Evolutionary conservation across 2,888 invertebrate species (phyloP), one percentile per base, ranked within the genome.

Genomic region (Creontiades dilutus): DNA sequence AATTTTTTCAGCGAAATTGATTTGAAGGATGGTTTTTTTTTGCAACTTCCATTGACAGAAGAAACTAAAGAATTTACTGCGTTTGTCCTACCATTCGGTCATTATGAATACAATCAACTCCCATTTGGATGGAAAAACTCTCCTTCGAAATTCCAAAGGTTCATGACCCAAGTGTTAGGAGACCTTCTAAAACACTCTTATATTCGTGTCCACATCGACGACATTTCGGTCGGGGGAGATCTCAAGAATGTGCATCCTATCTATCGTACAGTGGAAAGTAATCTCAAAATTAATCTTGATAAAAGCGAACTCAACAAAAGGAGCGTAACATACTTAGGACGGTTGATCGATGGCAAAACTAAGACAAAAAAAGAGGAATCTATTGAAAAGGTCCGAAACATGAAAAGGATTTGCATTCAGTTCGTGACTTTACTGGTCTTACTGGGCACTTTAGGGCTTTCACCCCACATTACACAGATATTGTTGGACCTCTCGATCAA

Each of bases 81-180:
- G n/a, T n/a, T n/a, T n/a, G n/a, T n/a, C n/a, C n/a, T n/a, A n/a
- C n/a, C n/a, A n/a, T n/a, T 82, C 46, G 82, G 82, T 12, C 82
- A 82, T 12, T 82, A 37, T 47, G 82, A 82, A 52, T 82, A 47
- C n/a, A 82, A 82, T n/a, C 14, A 19, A 16, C 47, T 82, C 14
- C 82, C 82, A n/a, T 82, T 46, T 23, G 55, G 82, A 13, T 82
- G 82, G 82, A 82, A 82, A 82, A 82, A 82, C n/a, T 82, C 82
- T 14, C 82, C 82, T 16, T 37, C 82, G 46, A 82, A 82, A 82
- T 82, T 82, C 16, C 47, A 82, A 47, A 47, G 82, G n/a, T n/a
- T n/a, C n/a, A n/a, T n/a, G n/a, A n/a, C n/a, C n/a, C n/a, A n/a
- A n/a, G n/a, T n/a, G n/a, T n/a, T n/a, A n/a, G n/a, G n/a, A n/a